Percentiles rank a stretch among this genome's conserved stretches.
These are phyloP conservation scores for Sebastes trivittatus DNA, from an alignment of 2,797 vertebrate species.

Conservation along the genomic window DNA sequence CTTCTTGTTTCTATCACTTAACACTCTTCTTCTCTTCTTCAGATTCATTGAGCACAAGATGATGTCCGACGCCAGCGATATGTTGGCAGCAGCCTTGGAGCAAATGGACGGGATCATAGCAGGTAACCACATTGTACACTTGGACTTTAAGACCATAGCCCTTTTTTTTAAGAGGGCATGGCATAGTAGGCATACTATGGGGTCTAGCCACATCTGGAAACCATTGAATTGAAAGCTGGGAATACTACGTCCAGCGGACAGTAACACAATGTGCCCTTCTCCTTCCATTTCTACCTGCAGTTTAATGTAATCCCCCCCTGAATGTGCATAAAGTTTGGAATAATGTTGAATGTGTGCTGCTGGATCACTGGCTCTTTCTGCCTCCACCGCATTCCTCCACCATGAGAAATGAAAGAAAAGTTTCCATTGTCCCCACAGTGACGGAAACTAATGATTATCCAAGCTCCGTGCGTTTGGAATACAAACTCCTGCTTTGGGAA, in stretches of 20 bases:
- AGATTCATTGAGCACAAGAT: slow-evolving; percentile 79
- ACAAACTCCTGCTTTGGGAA: slow-evolving; percentile 31
- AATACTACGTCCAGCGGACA: slow-evolving; percentile 23
- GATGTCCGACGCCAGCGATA: slow-evolving; percentile 98
- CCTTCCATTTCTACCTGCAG: slow-evolving; percentile 31
- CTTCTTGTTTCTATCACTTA: not conserved
- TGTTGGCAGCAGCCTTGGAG: slow-evolving; percentile 96
- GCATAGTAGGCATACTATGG: slow-evolving; percentile 1
- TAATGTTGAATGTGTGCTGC: slow-evolving; percentile 27
- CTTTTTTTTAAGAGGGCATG: slow-evolving; percentile 44
- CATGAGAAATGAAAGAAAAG: slow-evolving; percentile 47
- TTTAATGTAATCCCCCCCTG: slow-evolving; percentile 28
- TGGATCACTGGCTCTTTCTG: slow-evolving; percentile 2
- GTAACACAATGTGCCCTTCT: slow-evolving; percentile 36
- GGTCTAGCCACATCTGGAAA: slow-evolving; percentile 70
- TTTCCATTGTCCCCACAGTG: slow-evolving; percentile 76
- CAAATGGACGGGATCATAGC: slow-evolving; percentile 99
- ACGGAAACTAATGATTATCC: slow-evolving; percentile 76
- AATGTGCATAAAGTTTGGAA: slow-evolving; percentile 26
- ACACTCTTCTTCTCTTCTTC: slow-evolving; percentile 23
- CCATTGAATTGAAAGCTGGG: slow-evolving; percentile 39
- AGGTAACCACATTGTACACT: slow-evolving; percentile 81
- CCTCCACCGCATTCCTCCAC: slow-evolving; percentile 23
- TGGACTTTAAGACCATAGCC: slow-evolving; percentile 16
- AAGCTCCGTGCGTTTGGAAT: slow-evolving; percentile 54